Percentiles rank a stretch among this genome's conserved stretches.
Conservation (phyloP, 2,888 invertebrate species). For the Epirrita christyi region DNA sequence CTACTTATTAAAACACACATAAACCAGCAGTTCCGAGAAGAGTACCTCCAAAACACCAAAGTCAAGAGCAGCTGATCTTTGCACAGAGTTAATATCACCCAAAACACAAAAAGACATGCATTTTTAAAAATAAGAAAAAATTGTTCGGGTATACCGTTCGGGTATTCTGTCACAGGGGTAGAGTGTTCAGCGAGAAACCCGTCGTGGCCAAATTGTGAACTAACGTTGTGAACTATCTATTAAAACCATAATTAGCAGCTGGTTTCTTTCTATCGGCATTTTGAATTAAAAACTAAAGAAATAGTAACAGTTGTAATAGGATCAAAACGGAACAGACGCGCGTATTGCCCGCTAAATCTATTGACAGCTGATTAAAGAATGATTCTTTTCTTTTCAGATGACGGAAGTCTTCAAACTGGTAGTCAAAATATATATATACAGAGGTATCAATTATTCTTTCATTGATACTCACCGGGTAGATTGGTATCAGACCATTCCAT, state of each 20-base stretch:
- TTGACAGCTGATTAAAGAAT: conserved; percentile 1
- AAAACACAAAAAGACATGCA: not conserved
- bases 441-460: conserved; percentile 17
- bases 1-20: conserved; percentile 63
- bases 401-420: conserved; percentile 5
- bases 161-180: too few species aligned
- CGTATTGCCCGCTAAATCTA: too few species aligned
- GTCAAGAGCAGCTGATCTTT: conserved; percentile 36
- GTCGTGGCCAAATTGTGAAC: too few species aligned
- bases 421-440: conserved; percentile 17
- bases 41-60: conserved; percentile 82
- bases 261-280: too few species aligned
- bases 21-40: conserved; percentile 85
- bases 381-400: conserved; percentile 21
- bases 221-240: too few species aligned
- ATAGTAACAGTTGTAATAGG: too few species aligned
- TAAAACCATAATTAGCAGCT: too few species aligned
- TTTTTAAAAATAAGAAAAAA: conserved; percentile 2
- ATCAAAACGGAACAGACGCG: too few species aligned
- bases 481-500: conserved; percentile 10
- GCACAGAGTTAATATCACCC: too few species aligned
- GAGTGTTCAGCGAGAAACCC: too few species aligned
- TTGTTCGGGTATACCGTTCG: too few species aligned
- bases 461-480: conserved; percentile 17
- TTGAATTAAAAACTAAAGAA: too few species aligned